Conservation (phyloP, 2,888 invertebrate species). For the Calliphora vomitoria region DNA sequence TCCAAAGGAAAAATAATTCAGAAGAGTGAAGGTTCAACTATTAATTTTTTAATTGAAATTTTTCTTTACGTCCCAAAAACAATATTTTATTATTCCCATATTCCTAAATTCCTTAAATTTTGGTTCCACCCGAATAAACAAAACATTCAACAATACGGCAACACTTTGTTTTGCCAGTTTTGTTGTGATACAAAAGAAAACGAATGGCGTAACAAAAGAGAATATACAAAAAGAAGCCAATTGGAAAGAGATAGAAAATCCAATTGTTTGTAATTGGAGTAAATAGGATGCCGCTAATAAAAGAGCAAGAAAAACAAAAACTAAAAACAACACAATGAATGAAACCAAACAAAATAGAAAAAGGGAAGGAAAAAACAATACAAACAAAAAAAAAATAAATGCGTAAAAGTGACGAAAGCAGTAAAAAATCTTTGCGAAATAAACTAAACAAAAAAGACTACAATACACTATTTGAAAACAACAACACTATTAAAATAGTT, state of each 20-base stretch:
- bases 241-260: constrained; percentile 62
- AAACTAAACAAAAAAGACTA: constrained; percentile 39
- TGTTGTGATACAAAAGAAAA: constrained; percentile 73
- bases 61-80: no score
- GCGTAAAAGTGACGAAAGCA: constrained; percentile 82
- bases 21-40: no score
- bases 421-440: constrained; percentile 72
- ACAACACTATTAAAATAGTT: constrained; percentile 5
- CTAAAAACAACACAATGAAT: constrained; percentile 54
- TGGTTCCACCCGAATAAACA: neutral
- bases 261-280: constrained; percentile 42
- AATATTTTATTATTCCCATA: no score
- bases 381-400: constrained; percentile 71
- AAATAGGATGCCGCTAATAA: constrained; percentile 64
- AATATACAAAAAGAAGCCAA: constrained; percentile 69
- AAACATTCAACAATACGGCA: constrained; percentile 46
- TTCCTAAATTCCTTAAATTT: no score
- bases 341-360: constrained; percentile 66
- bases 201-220: constrained; percentile 57
- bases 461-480: neutral
- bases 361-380: constrained; percentile 51
- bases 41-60: no score
- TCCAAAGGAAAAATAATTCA: no score
- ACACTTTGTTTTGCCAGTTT: constrained; percentile 58
- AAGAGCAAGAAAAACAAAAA: constrained; percentile 38